A percentile compares a stretch with the other conserved stretches of the same genome.
Evolutionary conservation across 2,797 vertebrate genomes (phyloP).

Genomic region (Morus bassanus): DNA sequence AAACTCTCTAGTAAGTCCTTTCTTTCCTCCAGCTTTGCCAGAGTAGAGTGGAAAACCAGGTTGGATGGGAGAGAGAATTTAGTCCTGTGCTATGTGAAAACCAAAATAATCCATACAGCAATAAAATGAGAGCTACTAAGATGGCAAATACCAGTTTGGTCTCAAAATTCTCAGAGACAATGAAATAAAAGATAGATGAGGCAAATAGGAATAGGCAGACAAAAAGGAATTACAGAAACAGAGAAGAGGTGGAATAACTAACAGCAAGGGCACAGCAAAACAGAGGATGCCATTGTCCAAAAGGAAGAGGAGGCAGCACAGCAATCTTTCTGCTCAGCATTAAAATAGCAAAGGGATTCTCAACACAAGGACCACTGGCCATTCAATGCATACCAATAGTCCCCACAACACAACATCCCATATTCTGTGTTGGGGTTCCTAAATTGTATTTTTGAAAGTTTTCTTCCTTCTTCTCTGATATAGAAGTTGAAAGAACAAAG

Average conservation of each 20-base stretch:
- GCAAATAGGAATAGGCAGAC: background rate
- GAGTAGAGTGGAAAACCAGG: background rate
- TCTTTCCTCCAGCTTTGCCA: background rate
- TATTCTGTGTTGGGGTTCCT: background rate
- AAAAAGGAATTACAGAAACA: background rate
- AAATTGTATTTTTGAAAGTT: accelerated
- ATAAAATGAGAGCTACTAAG: background rate
- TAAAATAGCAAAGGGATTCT: background rate
- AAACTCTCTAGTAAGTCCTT: background rate
- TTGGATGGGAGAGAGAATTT: background rate
- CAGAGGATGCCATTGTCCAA: background rate
- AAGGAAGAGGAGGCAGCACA: background rate
- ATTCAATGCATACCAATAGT: accelerated
- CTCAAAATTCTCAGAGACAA: background rate
- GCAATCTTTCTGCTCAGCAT: background rate
- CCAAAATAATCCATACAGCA: background rate
- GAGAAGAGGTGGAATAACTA: background rate
- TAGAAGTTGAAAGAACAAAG: background rate
- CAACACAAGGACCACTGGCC: background rate
- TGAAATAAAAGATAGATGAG: background rate
- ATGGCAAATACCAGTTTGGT: background rate
- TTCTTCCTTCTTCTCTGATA: background rate
- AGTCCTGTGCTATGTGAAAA: background rate
- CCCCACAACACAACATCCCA: accelerated
- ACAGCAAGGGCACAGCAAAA: background rate